Conservation (phyloP, 2,797 vertebrate species). For the Mionectes olivaceus region DNA sequence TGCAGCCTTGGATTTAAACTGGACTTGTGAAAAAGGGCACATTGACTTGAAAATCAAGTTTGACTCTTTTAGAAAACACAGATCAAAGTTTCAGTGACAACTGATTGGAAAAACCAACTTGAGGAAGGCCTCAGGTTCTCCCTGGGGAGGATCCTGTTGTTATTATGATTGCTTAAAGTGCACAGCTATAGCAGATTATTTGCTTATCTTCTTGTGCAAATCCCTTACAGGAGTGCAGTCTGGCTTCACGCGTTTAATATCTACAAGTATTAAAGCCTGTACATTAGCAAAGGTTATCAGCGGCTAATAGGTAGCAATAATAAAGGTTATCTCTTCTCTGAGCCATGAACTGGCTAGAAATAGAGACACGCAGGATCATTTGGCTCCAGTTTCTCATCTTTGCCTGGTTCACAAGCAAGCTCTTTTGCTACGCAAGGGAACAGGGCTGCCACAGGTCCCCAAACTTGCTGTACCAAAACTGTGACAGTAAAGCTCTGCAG, state of each 20-base stretch:
- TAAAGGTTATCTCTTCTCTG: background rate
- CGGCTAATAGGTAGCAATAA: background rate
- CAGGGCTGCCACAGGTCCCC: rapidly evolving
- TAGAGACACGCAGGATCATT: rapidly evolving
- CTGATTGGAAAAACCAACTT: background rate
- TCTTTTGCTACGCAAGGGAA: background rate
- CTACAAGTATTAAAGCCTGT: background rate
- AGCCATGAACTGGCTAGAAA: background rate
- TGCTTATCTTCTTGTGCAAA: background rate
- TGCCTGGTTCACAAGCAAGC: background rate
- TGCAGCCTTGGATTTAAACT: background rate
- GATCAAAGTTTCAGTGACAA: background rate
- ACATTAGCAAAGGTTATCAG: background rate
- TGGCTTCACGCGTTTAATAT: background rate
- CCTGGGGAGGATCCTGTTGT: background rate
- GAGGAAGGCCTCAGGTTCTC: background rate
- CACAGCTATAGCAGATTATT: background rate
- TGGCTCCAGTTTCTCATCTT: background rate
- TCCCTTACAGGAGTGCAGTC: background rate
- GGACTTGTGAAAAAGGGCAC: background rate
- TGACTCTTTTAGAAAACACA: background rate
- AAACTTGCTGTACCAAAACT: background rate
- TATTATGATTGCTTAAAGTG: background rate
- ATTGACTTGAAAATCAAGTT: background rate
- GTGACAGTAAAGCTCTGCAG: background rate